Evolutionary conservation across 1,140 invertebrate genomes (phyloP).

Genomic region (Zaprionus gabonicus): DNA sequence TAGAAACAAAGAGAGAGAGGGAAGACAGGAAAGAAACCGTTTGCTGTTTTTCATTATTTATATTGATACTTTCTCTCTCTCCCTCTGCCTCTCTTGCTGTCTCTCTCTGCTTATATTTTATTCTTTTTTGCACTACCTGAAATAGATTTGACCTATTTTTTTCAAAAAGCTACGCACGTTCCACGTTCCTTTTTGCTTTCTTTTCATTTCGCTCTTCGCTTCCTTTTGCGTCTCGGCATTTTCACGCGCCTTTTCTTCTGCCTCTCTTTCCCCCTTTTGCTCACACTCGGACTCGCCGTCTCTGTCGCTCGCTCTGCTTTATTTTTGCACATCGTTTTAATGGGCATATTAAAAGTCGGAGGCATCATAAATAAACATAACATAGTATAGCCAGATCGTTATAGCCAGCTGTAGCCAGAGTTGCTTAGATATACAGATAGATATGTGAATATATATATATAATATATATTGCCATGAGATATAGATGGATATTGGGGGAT

Average conservation of each 20-base stretch:
- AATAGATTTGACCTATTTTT: constrained; percentile 78
- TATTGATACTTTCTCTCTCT: constrained; percentile 51
- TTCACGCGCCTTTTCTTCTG: constrained; percentile 3
- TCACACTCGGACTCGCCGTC: background rate
- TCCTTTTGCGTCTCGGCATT: constrained; percentile 19
- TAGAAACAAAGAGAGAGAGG: constrained; percentile 23
- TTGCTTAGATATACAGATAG: background rate
- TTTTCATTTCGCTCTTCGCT: constrained; percentile 33
- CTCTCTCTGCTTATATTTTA: constrained; percentile 37
- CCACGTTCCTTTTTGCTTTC: constrained; percentile 34
- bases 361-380: constrained; percentile 55
- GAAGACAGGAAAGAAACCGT: constrained; percentile 48
- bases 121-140: constrained; percentile 43
- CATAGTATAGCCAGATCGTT: constrained; percentile 3
- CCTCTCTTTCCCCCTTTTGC: constrained; percentile 6
- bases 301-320: background rate
- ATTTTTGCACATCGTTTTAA: constrained; percentile 51
- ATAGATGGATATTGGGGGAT: background rate
- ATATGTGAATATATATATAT: background rate
- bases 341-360: constrained; percentile 59
- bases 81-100: constrained; percentile 17
- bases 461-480: background rate
- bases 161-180: constrained; percentile 59
- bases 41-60: constrained; percentile 67
- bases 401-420: constrained; percentile 6